Base-by-base conservation (phyloP, 2,797 vertebrate genomes). In the Protosalanx chinensis region DNA sequence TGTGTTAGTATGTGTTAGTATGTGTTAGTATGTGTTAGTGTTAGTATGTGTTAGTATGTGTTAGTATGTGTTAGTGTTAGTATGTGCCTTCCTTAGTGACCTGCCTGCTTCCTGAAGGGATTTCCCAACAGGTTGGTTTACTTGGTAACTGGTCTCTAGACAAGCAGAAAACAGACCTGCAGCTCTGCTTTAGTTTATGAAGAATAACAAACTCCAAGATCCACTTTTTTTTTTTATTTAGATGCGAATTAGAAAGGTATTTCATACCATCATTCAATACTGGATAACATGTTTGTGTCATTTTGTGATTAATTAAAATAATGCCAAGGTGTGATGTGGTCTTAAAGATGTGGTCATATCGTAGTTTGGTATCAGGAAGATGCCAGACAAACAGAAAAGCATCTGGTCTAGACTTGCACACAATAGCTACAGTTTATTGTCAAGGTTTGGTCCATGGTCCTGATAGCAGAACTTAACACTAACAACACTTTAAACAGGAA, bases 391-490 rank as follows among this genome's bases (percentile, higher is more conserved):
- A n/a, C 18, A 56, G 3, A 1, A 56, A 56, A 56, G 51, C 51
- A 53, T 5, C 51, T 16, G 3, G 49, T 13, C 13, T 41, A 32
- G 29, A 51, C 41, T 27, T 20, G 49, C 41, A 66, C 12, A 32
- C 30, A 63, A 66, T 0, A 27, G 13, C 64, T 29, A 10, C 23
- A 46, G 41, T 66, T 66, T 66, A 66, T 66, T 66, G 27, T 27
- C 46, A 27, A 46, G 41, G 20, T 49, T 66, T 66, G 64, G 64
- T 66, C 64, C n/a, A 29, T 29, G 29, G 5, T 46, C 41, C 41
- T 46, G 41, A 46, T 12, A 46, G 8, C 7, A 46, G 41, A 46
- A 8, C 41, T 46, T 46, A 46, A 37, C 35, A 37, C 35, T 37
- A 37, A 8, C 10, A 46, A 46, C 41, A 46, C 41, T 46, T 13